These are phyloP conservation scores for Epizoanthus ramosus DNA, from an alignment of 92 coral and sea anemone species.

Conservation along the genomic window DNA sequence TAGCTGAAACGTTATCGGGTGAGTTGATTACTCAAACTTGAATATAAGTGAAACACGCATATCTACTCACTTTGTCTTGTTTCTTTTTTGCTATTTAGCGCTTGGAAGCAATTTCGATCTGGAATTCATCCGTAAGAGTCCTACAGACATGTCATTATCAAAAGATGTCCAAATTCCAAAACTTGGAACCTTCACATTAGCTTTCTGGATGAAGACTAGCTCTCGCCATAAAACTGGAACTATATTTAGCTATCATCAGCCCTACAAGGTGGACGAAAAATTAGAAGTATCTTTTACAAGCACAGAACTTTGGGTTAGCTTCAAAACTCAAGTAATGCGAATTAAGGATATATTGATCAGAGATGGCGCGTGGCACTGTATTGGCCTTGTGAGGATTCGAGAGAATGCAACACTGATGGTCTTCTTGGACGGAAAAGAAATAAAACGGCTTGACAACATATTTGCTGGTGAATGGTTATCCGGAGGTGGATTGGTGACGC, in stretches of 20 bases:
- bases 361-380: constrained; percentile 63
- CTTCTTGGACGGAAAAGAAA: constrained; percentile 44
- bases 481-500: constrained; percentile 64
- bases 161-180: constrained; percentile 37
- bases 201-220: constrained; percentile 55
- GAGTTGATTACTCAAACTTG: too few relatives aligned
- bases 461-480: constrained; percentile 21
- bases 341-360: constrained; percentile 31
- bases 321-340: constrained; percentile 44
- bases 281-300: constrained; percentile 54
- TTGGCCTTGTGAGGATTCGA: constrained; percentile 54
- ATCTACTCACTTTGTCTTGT: background rate
- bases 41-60: background rate
- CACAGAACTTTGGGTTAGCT: constrained; percentile 27
- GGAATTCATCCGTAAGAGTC: constrained; percentile 23
- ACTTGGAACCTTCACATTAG: constrained; percentile 48
- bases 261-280: constrained; percentile 26
- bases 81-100: constrained; percentile 8
- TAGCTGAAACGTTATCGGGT: too few relatives aligned
- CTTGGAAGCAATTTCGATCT: constrained; percentile 54
- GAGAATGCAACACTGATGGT: constrained; percentile 17
- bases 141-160: constrained; percentile 34
- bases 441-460: background rate
- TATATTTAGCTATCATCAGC: constrained; percentile 60
- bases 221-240: constrained; percentile 53